Percentiles rank a stretch among this genome's conserved stretches.
Conservation (phyloP, 2,888 invertebrate genomes). For the Rutpela maculata region DNA sequence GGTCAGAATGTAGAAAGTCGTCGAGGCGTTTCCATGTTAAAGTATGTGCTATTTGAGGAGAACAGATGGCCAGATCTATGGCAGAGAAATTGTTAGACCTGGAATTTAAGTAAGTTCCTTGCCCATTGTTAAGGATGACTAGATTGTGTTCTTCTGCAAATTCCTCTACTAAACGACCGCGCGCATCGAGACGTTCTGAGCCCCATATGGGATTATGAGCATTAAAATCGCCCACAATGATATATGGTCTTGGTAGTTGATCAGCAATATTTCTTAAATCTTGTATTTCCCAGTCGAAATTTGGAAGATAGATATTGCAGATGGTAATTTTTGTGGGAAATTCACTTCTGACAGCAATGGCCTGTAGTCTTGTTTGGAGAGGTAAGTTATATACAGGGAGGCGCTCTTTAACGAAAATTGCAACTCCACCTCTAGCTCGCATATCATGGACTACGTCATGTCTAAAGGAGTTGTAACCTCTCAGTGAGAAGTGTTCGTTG, state of each 20-base stretch:
- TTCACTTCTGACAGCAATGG: background rate
- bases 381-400: background rate
- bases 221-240: constrained; percentile 51
- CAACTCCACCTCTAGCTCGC: constrained; percentile 37
- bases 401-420: constrained; percentile 15
- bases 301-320: constrained; percentile 31
- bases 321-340: constrained; percentile 14
- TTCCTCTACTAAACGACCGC: constrained; percentile 23
- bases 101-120: constrained; percentile 33
- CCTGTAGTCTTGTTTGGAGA: constrained; percentile 5
- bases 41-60: background rate
- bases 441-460: background rate
- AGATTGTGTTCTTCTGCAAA: constrained; percentile 12
- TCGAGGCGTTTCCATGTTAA: constrained; percentile 25
- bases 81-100: constrained; percentile 25
- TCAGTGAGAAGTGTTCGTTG: background rate
- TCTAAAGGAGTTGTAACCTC: too few relatives aligned
- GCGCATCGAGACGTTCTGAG: constrained; percentile 19
- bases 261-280: constrained; percentile 1
- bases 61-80: constrained; percentile 30
- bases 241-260: constrained; percentile 44
- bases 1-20: constrained; percentile 18
- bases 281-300: constrained; percentile 22
- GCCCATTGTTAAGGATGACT: constrained; percentile 37
- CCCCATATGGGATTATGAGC: constrained; percentile 49